Conservation (phyloP, 2,113 vertebrate genomes). For the Rutilus rutilus region DNA sequence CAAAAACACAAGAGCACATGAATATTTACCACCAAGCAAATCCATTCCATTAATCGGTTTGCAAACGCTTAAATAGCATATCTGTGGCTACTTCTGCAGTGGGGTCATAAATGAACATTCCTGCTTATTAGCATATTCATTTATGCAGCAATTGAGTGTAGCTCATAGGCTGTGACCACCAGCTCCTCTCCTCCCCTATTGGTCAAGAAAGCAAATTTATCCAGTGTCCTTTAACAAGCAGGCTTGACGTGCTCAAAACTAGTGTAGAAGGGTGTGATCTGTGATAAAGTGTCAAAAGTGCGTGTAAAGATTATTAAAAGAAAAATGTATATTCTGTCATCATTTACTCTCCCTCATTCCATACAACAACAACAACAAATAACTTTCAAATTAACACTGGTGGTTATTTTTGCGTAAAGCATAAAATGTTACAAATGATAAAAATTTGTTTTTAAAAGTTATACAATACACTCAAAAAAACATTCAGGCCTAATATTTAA, state of each 20-base stretch:
- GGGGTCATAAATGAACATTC: conserved; percentile 73
- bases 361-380: too few species aligned
- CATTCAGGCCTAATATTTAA: too few species aligned
- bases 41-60: conserved; percentile 81
- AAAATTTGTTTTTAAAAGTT: too few species aligned
- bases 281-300: too few species aligned
- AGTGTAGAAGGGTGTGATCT: not conserved
- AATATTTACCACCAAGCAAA: conserved; percentile 80
- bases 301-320: not conserved
- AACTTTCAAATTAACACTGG: too few species aligned
- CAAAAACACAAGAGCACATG: conserved; percentile 70
- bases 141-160: conserved; percentile 70
- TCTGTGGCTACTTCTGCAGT: conserved; percentile 73
- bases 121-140: conserved; percentile 80
- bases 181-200: conserved; percentile 58
- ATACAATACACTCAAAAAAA: too few species aligned
- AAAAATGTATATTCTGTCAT: too few species aligned
- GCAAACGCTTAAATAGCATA: conserved; percentile 71
- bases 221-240: not conserved
- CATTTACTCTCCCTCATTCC: too few species aligned
- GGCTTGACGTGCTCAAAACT: not conserved
- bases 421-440: too few species aligned
- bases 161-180: conserved; percentile 69
- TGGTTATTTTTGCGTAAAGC: too few species aligned
- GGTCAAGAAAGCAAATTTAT: not conserved